phyloP scores from a whole-genome alignment of 2,797 vertebrate genomes.

The Bovichtus diacanthus region DNA sequence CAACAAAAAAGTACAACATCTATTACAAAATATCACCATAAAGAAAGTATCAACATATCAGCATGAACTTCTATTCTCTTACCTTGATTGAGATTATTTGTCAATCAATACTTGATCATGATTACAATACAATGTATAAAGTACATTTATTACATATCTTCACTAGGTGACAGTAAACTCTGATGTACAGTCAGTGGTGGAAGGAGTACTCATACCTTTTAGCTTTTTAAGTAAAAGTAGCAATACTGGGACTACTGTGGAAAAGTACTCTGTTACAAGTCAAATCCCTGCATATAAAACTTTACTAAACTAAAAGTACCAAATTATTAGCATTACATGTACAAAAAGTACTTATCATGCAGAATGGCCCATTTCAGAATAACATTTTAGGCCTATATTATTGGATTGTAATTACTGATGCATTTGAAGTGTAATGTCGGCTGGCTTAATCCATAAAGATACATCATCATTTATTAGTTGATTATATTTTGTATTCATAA shows the following conservation, averaged over 20 bases:
- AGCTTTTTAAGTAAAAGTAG: background rate
- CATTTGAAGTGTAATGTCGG: background rate
- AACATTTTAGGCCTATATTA: background rate
- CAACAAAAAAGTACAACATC: background rate
- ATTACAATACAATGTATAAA: background rate
- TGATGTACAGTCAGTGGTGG: background rate
- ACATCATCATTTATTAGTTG: background rate
- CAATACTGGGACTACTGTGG: conserved; percentile 1
- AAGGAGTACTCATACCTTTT: background rate
- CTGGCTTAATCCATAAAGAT: background rate
- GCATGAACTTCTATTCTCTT: background rate
- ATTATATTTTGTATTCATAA: background rate
- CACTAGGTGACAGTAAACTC: background rate
- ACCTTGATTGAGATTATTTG: background rate
- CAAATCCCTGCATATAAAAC: background rate
- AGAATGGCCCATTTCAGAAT: background rate
- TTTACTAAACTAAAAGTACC: background rate
- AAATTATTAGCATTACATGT: background rate
- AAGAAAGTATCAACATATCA: background rate
- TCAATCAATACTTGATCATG: background rate
- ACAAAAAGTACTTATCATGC: background rate
- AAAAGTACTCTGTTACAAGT: background rate
- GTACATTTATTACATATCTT: background rate
- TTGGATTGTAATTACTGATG: background rate
- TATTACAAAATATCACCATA: background rate